phyloP scores from a whole-genome alignment of 2,113 vertebrate species.

The Euleptes europaea region DNA sequence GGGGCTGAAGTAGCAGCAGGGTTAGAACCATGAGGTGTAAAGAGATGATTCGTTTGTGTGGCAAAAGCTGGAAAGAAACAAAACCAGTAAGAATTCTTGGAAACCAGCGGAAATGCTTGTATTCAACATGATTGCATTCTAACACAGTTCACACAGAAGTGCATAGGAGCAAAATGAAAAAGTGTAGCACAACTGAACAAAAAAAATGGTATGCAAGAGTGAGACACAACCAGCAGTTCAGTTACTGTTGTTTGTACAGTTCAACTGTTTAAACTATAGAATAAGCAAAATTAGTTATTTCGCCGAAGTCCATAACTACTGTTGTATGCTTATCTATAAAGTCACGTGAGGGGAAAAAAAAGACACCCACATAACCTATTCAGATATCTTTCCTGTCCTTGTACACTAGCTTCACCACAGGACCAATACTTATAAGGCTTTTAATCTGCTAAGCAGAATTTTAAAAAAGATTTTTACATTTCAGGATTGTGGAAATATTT shows the following conservation, averaged over 20 bases:
- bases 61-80: conserved; percentile 83
- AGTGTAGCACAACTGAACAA: background rate
- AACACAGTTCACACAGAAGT: conserved; percentile 50
- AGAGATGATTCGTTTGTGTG: conserved; percentile 86
- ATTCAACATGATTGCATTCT: conserved; percentile 62
- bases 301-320: background rate
- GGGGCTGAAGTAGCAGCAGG: conserved; percentile 80
- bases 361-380: background rate
- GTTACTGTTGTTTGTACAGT: background rate
- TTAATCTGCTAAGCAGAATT: background rate
- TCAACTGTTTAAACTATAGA: background rate
- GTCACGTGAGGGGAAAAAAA: background rate
- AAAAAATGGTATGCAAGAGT: conserved; percentile 15
- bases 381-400: background rate
- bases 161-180: conserved; percentile 33
- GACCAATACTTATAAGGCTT: background rate
- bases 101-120: conserved; percentile 56
- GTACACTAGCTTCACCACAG: background rate
- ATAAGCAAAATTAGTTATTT: background rate
- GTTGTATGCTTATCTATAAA: background rate
- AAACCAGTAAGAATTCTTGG: conserved; percentile 70
- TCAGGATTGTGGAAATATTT: background rate
- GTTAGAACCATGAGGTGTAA: conserved; percentile 87
- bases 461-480: no score
- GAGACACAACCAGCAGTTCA: background rate